A percentile compares a stretch with the other conserved stretches of the same genome.
phyloP scores from a whole-genome alignment of 1,140 invertebrate species.

The Solen grandis region DNA sequence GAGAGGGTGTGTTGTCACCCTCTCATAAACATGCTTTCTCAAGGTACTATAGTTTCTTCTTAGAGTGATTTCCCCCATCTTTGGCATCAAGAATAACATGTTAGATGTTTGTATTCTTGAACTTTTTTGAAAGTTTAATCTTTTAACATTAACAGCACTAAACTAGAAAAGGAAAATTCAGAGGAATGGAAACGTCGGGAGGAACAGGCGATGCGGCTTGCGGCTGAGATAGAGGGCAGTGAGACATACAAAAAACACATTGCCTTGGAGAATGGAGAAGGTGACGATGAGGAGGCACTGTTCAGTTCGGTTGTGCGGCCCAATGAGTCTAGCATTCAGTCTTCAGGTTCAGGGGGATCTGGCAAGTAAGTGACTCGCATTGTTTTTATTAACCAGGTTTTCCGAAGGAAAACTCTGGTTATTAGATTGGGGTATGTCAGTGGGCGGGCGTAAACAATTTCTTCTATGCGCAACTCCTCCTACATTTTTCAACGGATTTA shows the following conservation, averaged over 20 bases:
- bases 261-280: slow-evolving; percentile 90
- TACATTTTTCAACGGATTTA: neutral
- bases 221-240: slow-evolving; percentile 93
- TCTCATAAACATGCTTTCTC: no score
- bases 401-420: neutral
- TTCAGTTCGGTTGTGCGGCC: slow-evolving; percentile 83
- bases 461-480: neutral
- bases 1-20: no score
- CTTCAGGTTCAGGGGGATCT: slow-evolving; percentile 26
- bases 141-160: no score
- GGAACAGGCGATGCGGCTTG: slow-evolving; percentile 92
- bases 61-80: no score
- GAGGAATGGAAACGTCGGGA: slow-evolving; percentile 92
- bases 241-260: slow-evolving; percentile 88
- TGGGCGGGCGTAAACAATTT: neutral
- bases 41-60: no score
- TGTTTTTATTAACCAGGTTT: neutral
- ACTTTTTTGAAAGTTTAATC: no score
- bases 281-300: slow-evolving; percentile 88
- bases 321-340: slow-evolving; percentile 82
- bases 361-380: slow-evolving; percentile 60
- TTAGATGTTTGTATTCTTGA: no score
- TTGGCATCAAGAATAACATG: no score
- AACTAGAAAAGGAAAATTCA: slow-evolving; percentile 90
- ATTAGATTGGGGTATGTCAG: neutral